phyloP scores from a whole-genome alignment of 2,113 vertebrate species.

The Actenoides lindsayi region DNA sequence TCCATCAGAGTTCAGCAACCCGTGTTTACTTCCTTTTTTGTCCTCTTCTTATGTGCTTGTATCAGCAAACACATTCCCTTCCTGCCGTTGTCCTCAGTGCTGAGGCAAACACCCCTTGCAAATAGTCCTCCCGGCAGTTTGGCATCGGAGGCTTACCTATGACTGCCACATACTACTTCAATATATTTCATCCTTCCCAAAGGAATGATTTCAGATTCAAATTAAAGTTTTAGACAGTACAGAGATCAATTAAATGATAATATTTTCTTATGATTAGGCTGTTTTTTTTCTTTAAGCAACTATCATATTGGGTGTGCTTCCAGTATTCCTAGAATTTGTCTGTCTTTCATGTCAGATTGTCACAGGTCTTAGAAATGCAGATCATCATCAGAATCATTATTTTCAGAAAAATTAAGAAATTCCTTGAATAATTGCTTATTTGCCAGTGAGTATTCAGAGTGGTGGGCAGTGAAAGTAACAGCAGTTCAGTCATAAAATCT shows the following conservation, averaged over 20 bases:
- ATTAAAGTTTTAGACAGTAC: not conserved
- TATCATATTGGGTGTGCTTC: not conserved
- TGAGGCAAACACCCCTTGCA: not conserved
- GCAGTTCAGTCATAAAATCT: not conserved
- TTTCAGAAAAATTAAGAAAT: not conserved
- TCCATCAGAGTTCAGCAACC: not conserved
- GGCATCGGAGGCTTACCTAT: not conserved
- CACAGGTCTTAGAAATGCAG: not conserved
- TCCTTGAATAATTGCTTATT: not conserved
- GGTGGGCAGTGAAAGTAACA: not conserved
- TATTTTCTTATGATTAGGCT: not conserved
- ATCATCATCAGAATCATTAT: not conserved
- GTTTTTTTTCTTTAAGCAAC: not conserved
- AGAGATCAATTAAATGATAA: slow-evolving; percentile 24
- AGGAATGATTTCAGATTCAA: not conserved
- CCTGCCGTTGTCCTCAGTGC: slow-evolving; percentile 10
- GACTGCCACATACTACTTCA: not conserved
- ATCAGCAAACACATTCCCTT: slow-evolving; percentile 3
- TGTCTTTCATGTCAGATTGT: not conserved
- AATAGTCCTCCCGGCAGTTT: not conserved
- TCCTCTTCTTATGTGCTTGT: not conserved
- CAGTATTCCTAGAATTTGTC: not conserved
- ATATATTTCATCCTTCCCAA: not conserved
- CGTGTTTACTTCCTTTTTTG: not conserved
- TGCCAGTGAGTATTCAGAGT: not conserved